Conservation (phyloP, 2,888 invertebrate genomes). For the Sussaba pulchella region DNA sequence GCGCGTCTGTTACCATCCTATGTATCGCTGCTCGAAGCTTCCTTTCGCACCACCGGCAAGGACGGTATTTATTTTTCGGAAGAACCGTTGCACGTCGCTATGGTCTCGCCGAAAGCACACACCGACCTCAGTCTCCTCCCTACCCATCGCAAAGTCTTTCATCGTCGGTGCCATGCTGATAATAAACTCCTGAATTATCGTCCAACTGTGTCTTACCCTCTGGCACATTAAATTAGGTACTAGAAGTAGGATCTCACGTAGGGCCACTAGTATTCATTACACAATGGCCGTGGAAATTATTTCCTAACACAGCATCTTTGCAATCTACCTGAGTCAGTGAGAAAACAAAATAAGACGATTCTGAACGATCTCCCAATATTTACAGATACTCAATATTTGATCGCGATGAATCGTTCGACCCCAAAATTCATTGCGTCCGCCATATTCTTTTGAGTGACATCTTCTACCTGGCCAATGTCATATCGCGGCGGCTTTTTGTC, state of each 20-base stretch:
- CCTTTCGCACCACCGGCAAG: slow-evolving; percentile 21
- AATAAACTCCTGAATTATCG: slow-evolving; percentile 61
- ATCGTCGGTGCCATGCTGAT: slow-evolving; percentile 42
- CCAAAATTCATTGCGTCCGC: no score
- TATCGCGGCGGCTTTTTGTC: no score
- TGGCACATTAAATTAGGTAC: slow-evolving; percentile 29
- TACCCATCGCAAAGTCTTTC: slow-evolving; percentile 38
- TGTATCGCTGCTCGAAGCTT: slow-evolving; percentile 35
- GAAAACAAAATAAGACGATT: no score
- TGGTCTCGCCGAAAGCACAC: slow-evolving; percentile 38
- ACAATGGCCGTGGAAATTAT: slow-evolving; percentile 17
- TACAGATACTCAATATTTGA: no score
- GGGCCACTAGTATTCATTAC: slow-evolving; percentile 29
- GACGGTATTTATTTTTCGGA: slow-evolving; percentile 60
- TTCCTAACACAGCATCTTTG: background rate
- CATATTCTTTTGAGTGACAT: no score
- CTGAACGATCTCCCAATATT: no score
- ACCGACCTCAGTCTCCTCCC: slow-evolving; percentile 5
- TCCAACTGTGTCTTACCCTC: slow-evolving; percentile 1
- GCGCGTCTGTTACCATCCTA: slow-evolving; percentile 9
- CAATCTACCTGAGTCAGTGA: background rate
- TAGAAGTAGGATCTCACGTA: slow-evolving; percentile 33
- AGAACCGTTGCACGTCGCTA: slow-evolving; percentile 38
- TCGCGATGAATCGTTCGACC: no score
- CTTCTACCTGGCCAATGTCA: no score